Conservation (phyloP, 2,113 vertebrate species). For the Sitta europaea region DNA sequence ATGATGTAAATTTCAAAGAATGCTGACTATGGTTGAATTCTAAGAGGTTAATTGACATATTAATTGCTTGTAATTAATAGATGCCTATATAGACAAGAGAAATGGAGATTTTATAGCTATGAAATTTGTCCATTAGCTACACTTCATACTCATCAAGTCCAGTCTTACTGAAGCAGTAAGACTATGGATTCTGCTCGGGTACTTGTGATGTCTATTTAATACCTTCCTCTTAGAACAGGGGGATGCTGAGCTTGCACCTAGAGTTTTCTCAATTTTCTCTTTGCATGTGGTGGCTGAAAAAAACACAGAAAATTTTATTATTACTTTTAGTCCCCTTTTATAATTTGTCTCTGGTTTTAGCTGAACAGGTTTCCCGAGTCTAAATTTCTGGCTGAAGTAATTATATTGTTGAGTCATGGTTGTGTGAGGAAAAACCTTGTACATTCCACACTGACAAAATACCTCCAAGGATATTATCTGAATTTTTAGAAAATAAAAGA, state of each 20-base stretch:
- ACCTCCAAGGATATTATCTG: neutral
- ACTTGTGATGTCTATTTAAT: neutral
- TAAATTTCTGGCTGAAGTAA: neutral
- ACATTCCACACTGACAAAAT: neutral
- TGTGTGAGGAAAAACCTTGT: neutral
- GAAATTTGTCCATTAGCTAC: conserved; percentile 5
- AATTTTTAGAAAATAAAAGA: neutral
- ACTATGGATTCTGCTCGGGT: neutral
- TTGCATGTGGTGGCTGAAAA: neutral
- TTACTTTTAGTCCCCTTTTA: neutral
- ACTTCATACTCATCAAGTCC: neutral
- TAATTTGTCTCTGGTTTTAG: neutral
- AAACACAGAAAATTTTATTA: neutral
- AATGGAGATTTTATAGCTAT: neutral
- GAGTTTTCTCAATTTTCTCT: neutral
- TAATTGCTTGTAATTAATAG: conserved; percentile 1
- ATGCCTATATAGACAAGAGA: neutral
- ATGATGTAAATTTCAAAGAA: neutral
- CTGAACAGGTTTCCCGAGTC: neutral
- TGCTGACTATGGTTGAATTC: neutral
- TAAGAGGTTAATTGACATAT: neutral
- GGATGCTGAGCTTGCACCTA: conserved; percentile 1
- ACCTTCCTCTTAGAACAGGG: neutral
- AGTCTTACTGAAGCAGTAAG: neutral
- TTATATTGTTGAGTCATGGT: neutral